Percentiles rank a stretch among this genome's conserved stretches.
Evolutionary conservation across 2,888 invertebrate genomes (phyloP).

Genomic region (Dermolepida albohirtum): DNA sequence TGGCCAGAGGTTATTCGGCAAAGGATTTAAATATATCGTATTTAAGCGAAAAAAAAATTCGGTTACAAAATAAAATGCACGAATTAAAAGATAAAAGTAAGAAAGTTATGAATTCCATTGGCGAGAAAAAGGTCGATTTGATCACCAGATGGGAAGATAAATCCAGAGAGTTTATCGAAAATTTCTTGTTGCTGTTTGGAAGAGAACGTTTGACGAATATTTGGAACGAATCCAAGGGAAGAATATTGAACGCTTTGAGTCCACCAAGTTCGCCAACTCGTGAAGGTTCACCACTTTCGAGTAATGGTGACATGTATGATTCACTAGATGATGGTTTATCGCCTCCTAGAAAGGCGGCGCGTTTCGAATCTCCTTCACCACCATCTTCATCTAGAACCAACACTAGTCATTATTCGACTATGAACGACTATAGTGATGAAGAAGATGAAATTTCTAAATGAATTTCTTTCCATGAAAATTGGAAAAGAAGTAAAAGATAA

Average conservation of each 20-base stretch:
- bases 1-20: conserved; percentile 96
- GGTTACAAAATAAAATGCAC: conserved; percentile 97
- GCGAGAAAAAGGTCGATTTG: conserved; percentile 89
- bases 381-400: conserved; percentile 42
- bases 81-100: conserved; percentile 94
- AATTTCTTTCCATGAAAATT: conserved; percentile 11
- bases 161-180: conserved; percentile 95
- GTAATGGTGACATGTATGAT: conserved; percentile 59
- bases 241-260: conserved; percentile 90
- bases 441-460: conserved; percentile 41
- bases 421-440: conserved; percentile 44
- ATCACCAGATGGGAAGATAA: conserved; percentile 98
- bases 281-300: conserved; percentile 58
- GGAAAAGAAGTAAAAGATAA: conserved; percentile 6
- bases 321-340: conserved; percentile 58
- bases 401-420: conserved; percentile 40
- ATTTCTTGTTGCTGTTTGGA: conserved; percentile 94
- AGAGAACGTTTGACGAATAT: conserved; percentile 86
- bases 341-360: conserved; percentile 62
- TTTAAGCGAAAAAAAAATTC: conserved; percentile 96
- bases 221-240: conserved; percentile 92
- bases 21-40: conserved; percentile 99
- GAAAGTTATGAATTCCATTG: conserved; percentile 83
- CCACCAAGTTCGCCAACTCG: conserved; percentile 83
- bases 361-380: conserved; percentile 59